phyloP scores from a whole-genome alignment of 1,140 invertebrate species.

The Pseudobourletiella spinata region DNA sequence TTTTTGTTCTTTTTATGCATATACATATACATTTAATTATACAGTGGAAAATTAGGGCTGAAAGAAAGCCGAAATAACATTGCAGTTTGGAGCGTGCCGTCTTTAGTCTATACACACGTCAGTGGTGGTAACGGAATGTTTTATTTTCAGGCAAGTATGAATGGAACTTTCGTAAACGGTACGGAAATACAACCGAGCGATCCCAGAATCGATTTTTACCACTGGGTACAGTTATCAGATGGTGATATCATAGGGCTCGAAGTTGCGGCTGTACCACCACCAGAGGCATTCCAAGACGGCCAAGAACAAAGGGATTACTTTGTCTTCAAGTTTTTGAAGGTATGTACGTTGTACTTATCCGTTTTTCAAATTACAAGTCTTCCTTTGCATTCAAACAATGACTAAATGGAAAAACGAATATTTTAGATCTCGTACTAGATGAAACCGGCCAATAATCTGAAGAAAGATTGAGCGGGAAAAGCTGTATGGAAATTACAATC shows the following conservation, averaged over 20 bases:
- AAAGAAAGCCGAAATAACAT: background rate
- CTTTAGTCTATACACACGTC: no score
- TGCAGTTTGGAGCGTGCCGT: background rate
- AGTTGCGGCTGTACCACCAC: background rate
- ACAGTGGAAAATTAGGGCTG: background rate
- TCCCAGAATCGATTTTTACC: background rate
- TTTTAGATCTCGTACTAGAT: no score
- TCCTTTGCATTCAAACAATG: no score
- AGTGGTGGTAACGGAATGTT: no score
- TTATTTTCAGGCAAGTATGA: constrained; percentile 9
- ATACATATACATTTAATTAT: no score
- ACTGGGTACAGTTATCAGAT: constrained; percentile 10
- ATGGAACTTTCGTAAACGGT: constrained; percentile 19
- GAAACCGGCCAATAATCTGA: no score
- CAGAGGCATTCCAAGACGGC: background rate
- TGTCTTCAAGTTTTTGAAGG: constrained; percentile 10
- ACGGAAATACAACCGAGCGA: background rate
- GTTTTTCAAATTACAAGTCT: no score
- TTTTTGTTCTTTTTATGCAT: no score
- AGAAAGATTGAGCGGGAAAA: no score
- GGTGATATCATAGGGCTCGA: constrained; percentile 21
- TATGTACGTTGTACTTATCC: background rate
- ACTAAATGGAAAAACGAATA: no score
- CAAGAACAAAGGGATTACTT: background rate
- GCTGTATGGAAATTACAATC: no score